Percentiles rank a stretch among this genome's conserved stretches.
These are phyloP conservation scores for Bradysia coprophila DNA, from an alignment of 1,140 invertebrate species.

Conservation along the genomic window DNA sequence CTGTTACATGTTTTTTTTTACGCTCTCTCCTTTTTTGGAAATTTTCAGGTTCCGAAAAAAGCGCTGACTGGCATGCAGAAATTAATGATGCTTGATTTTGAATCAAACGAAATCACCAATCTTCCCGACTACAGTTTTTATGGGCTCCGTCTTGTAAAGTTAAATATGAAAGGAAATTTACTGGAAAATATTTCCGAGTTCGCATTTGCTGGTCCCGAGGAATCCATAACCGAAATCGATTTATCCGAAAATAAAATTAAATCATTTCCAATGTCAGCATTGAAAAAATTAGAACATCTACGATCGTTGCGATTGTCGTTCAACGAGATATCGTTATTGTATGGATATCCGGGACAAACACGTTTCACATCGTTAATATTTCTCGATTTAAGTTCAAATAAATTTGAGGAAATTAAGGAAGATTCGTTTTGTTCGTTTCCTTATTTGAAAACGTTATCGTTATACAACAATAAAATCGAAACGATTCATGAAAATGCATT, in stretches of 20 bases:
- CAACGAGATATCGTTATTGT: constrained; percentile 51
- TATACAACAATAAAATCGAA: constrained; percentile 70
- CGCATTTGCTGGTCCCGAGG: constrained; percentile 68
- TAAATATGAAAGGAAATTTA: constrained; percentile 69
- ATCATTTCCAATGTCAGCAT: constrained; percentile 57
- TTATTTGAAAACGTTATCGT: constrained; percentile 53
- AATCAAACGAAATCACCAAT: constrained; percentile 64
- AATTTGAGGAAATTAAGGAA: constrained; percentile 50
- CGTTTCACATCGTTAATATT: constrained; percentile 48
- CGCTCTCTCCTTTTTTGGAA: too few relatives aligned
- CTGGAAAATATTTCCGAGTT: constrained; percentile 62
- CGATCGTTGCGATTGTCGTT: constrained; percentile 56
- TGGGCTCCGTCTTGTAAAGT: constrained; percentile 56
- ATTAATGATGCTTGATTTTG: constrained; percentile 61
- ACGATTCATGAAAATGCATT: constrained; percentile 60
- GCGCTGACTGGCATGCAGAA: constrained; percentile 51
- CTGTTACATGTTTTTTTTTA: too few relatives aligned
- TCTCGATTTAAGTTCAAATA: constrained; percentile 74
- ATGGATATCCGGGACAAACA: constrained; percentile 20
- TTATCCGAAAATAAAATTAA: constrained; percentile 71
- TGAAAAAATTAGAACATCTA: constrained; percentile 54
- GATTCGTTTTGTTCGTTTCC: constrained; percentile 64
- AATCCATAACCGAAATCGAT: constrained; percentile 60
- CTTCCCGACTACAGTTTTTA: constrained; percentile 75
- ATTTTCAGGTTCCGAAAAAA: constrained; percentile 49